phyloP scores from a whole-genome alignment of 2,113 vertebrate genomes.

The Paradisaea rubra region DNA sequence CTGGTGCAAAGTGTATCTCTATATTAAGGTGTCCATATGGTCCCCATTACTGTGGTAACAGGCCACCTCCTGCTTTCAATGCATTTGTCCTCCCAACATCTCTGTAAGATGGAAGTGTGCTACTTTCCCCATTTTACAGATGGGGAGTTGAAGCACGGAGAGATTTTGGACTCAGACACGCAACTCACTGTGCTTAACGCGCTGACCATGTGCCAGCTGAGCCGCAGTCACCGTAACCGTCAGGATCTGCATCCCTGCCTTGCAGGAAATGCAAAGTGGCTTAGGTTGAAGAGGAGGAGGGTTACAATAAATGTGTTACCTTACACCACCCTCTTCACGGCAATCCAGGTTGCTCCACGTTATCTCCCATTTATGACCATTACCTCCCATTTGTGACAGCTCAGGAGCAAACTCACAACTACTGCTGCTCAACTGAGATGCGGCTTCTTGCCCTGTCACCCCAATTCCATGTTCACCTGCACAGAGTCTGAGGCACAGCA shows the following conservation, averaged over 20 bases:
- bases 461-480: neutral
- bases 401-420: neutral
- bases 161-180: slow-evolving; percentile 27
- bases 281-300: neutral
- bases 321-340: neutral
- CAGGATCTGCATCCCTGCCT: slow-evolving; percentile 10
- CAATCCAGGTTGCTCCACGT: neutral
- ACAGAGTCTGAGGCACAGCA: neutral
- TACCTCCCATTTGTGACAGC: neutral
- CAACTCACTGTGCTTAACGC: slow-evolving; percentile 16
- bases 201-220: slow-evolving; percentile 8
- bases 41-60: slow-evolving; percentile 65
- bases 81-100: slow-evolving; percentile 62
- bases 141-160: slow-evolving; percentile 16
- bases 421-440: neutral
- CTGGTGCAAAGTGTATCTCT: slow-evolving; percentile 54
- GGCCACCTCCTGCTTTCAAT: slow-evolving; percentile 62
- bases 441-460: neutral
- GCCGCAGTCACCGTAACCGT: neutral
- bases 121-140: slow-evolving; percentile 45
- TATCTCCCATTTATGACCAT: neutral
- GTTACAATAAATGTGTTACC: neutral
- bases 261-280: neutral
- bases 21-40: slow-evolving; percentile 64
- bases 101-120: slow-evolving; percentile 49